phyloP scores from a whole-genome alignment of 1,140 invertebrate genomes.

The Ceratina japonica region DNA sequence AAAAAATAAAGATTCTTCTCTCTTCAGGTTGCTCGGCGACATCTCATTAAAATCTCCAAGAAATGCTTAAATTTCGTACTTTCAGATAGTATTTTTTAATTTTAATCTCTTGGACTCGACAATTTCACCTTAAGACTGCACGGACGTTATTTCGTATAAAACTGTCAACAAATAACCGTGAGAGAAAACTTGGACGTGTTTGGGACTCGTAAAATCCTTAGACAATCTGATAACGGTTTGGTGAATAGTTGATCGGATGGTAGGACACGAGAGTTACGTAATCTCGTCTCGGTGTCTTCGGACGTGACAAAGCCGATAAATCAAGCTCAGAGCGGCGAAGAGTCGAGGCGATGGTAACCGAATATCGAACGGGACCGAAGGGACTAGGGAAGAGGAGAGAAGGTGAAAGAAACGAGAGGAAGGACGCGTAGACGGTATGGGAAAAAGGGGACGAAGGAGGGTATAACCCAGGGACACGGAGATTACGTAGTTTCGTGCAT shows the following conservation, averaged over 20 bases:
- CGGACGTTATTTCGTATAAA: too few species aligned
- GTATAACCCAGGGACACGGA: conserved; percentile 34
- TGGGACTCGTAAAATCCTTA: too few species aligned
- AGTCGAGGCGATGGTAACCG: conserved; percentile 2
- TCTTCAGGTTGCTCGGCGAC: too few species aligned
- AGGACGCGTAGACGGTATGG: conserved; percentile 8
- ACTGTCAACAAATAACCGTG: too few species aligned
- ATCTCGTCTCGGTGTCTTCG: conserved; percentile 12
- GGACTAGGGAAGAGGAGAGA: background rate
- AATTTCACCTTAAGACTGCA: too few species aligned
- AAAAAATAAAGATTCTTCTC: too few species aligned
- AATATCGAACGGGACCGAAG: background rate
- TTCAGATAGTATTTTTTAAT: too few species aligned
- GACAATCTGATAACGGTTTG: too few species aligned
- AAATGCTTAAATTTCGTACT: too few species aligned
- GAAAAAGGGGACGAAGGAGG: background rate
- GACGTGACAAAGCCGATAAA: background rate
- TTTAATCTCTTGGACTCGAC: too few species aligned
- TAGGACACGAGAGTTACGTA: conserved; percentile 14
- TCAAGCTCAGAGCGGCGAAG: conserved; percentile 14
- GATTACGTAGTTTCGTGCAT: conserved; percentile 55
- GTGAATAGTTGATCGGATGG: conserved; percentile 11
- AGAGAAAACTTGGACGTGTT: too few species aligned
- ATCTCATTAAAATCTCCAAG: too few species aligned
- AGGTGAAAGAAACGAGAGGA: background rate